Base-by-base conservation (phyloP, 2,888 invertebrate species). In the Leucophenga maculata region DNA sequence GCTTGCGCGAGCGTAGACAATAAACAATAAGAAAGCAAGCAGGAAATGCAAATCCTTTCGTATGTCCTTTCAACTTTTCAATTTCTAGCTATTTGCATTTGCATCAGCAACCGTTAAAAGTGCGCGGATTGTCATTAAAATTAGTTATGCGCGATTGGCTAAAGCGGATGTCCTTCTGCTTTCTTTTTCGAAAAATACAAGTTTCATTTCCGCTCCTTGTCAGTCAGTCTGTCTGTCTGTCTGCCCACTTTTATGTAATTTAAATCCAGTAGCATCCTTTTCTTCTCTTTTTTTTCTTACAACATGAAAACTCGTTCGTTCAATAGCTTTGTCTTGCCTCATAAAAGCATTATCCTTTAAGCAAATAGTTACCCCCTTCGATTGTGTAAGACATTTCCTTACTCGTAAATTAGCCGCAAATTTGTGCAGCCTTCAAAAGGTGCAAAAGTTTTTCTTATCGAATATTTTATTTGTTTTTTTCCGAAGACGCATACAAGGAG, bases 391-490 rank as follows among this genome's bases (percentile, higher is more conserved):
- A 39, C 39, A 39, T 46, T 39, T 62, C 39, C 18, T 48, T 65
- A 55, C 52, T 78, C 81, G 75, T 82, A 84, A 82, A 84, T 82
- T 82, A 82, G 83, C 84, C 82, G 78, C 84, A 82, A 82, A 82
- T 82, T 82, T 82, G 78, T 75, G 55, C 55, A 55, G 26, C 55
- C 39, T 39, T 39, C 39, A 69, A n/a, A n/a, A 75, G 72, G 75
- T 72, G 73, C 69, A 69, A 76, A 75, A 74, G 31, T 78, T 71
- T 73, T 68, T 46, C 31, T 9, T 69, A 74, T 71, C 31, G 48
- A 68, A 54, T 65, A 67, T 67, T 60, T 54, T 69, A 57, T 20
- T 20, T 65, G n/a, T 64, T 22, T 74, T 72, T 75, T 75, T 71
- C 66, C 16, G 66, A 22, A 54, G 39, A 39, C 11, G 39, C 26